Conservation (phyloP, 1,140 invertebrate genomes). For the Agraylea sexmaculata region DNA sequence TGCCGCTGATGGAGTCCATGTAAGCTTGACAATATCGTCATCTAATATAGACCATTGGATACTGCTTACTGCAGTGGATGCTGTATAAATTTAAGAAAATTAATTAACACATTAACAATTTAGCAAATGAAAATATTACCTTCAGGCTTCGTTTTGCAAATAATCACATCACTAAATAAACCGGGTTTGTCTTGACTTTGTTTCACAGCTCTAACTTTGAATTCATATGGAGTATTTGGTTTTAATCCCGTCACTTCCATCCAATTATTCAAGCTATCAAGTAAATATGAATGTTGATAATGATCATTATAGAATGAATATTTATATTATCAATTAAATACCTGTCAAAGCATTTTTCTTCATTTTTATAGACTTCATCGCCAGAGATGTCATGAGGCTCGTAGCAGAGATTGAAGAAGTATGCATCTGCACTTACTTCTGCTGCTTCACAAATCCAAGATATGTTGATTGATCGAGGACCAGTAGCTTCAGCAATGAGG, state of each 20-base stretch:
- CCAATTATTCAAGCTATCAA: slow-evolving; percentile 13
- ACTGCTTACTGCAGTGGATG: slow-evolving; percentile 13
- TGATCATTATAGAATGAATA: background rate
- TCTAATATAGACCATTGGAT: slow-evolving; percentile 17
- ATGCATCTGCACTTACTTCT: slow-evolving; percentile 9
- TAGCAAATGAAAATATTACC: slow-evolving; percentile 9
- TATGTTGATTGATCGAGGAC: slow-evolving; percentile 14
- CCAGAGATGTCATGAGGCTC: background rate
- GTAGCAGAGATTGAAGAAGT: slow-evolving; percentile 16
- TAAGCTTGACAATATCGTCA: slow-evolving; percentile 12
- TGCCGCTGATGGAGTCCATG: slow-evolving; percentile 11
- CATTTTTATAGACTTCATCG: slow-evolving; percentile 4
- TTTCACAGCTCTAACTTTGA: slow-evolving; percentile 17
- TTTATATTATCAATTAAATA: background rate
- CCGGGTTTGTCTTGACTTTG: slow-evolving; percentile 12
- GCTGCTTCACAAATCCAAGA: slow-evolving; percentile 16
- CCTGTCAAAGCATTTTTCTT: slow-evolving; percentile 16
- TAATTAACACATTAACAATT: slow-evolving; percentile 4
- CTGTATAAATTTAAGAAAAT: slow-evolving; percentile 12
- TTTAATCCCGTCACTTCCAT: slow-evolving; percentile 15
- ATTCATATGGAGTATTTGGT: slow-evolving; percentile 13
- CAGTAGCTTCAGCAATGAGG: slow-evolving; percentile 6
- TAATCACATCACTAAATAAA: slow-evolving; percentile 14
- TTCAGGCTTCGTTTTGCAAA: slow-evolving; percentile 15
- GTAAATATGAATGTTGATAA: background rate